phyloP scores from a whole-genome alignment of 2,888 invertebrate species.

The Ophion costatus region DNA sequence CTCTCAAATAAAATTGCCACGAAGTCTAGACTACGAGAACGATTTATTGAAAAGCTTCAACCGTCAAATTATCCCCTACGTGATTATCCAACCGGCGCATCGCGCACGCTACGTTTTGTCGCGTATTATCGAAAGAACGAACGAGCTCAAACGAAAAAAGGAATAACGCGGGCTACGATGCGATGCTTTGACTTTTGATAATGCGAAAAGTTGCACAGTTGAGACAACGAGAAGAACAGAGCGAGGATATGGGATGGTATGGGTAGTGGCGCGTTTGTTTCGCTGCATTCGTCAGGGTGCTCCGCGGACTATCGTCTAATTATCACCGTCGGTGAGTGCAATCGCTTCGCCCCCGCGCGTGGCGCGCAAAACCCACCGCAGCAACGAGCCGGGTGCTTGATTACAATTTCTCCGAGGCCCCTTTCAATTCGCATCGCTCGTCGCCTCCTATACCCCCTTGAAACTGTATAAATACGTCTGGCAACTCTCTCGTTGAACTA shows the following conservation, averaged over 20 bases:
- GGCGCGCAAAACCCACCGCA: slow-evolving; percentile 43
- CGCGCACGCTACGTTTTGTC: slow-evolving; percentile 4
- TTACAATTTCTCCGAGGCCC: slow-evolving; percentile 70
- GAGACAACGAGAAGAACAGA: slow-evolving; percentile 14
- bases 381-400: slow-evolving; percentile 57
- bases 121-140: slow-evolving; percentile 14
- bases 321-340: slow-evolving; percentile 58
- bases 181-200: slow-evolving; percentile 16
- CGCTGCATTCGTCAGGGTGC: slow-evolving; percentile 63
- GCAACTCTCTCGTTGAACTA: slow-evolving; percentile 28
- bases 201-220: slow-evolving; percentile 9
- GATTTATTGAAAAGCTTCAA: slow-evolving; percentile 2
- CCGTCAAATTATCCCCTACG: slow-evolving; percentile 7
- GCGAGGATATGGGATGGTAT: slow-evolving; percentile 31
- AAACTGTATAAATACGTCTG: slow-evolving; percentile 46
- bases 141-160: neutral
- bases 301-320: slow-evolving; percentile 61
- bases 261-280: slow-evolving; percentile 68
- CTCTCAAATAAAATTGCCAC: neutral
- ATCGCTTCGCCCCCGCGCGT: slow-evolving; percentile 37
- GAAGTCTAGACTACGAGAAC: neutral
- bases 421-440: slow-evolving; percentile 53
- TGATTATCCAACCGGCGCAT: neutral
- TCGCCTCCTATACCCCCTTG: slow-evolving; percentile 12
- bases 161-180: slow-evolving; percentile 2